A percentile compares a stretch with the other conserved stretches of the same genome.
Conservation (phyloP, 2,113 vertebrate species). For the Bujurquina vittata region DNA sequence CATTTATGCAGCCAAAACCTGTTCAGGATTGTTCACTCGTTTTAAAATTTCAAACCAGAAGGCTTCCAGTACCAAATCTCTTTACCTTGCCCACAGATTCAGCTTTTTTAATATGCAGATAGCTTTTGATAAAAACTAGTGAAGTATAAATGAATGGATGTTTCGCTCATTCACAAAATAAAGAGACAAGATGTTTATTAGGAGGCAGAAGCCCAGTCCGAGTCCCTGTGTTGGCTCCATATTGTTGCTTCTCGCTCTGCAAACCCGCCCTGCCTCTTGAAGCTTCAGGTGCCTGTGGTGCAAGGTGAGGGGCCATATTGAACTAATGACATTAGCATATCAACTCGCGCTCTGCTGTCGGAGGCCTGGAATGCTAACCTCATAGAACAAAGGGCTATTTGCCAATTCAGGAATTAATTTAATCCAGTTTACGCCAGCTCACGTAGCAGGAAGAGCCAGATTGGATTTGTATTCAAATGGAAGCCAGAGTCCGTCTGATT, state of each 20-base stretch:
- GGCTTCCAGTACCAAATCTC: background rate
- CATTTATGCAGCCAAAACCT: background rate
- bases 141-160: background rate
- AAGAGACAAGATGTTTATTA: conserved; percentile 5
- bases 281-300: conserved; percentile 47
- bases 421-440: conserved; percentile 50
- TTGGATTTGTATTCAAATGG: conserved; percentile 68
- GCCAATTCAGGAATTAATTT: conserved; percentile 63
- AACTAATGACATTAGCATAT: conserved; percentile 64
- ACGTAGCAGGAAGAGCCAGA: conserved; percentile 22
- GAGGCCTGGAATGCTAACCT: conserved; percentile 61
- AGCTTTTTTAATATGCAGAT: background rate
- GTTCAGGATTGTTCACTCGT: too few species aligned
- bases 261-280: conserved; percentile 35
- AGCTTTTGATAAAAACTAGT: background rate
- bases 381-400: conserved; percentile 58
- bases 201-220: background rate
- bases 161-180: background rate
- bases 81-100: background rate
- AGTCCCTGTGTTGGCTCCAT: background rate
- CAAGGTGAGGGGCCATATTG: conserved; percentile 46
- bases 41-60: background rate
- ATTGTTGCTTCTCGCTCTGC: conserved; percentile 32
- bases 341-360: conserved; percentile 39
- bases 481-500: conserved; percentile 42